Conservation (phyloP, 30 jellyfish, hydroid and myxozoan species). For the Phacellophora camtschatica region DNA sequence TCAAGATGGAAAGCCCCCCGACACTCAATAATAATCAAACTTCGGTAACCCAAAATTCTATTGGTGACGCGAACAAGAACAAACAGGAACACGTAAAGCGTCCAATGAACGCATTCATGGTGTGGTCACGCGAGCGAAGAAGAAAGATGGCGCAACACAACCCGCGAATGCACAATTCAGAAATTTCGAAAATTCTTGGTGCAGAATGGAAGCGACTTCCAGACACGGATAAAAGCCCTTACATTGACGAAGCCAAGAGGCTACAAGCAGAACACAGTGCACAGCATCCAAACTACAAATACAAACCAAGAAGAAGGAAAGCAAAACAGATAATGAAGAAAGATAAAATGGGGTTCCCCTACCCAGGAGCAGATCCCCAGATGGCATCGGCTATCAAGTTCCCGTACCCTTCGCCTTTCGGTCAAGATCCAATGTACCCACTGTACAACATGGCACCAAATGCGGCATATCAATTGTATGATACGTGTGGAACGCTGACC, state of each 20-base stretch:
- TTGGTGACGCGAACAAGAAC: constrained; percentile 26
- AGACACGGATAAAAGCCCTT: constrained; percentile 89
- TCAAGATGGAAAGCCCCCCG: too few relatives aligned
- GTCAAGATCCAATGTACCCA: constrained; percentile 98
- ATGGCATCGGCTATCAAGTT: constrained; percentile 84
- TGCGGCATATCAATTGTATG: constrained; percentile 87
- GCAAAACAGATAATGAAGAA: constrained; percentile 90
- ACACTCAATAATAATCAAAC: constrained; percentile 41
- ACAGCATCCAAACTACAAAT: constrained; percentile 97
- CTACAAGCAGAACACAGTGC: constrained; percentile 97
- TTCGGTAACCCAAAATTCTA: background rate
- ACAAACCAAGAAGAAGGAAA: constrained; percentile 96
- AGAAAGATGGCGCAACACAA: constrained; percentile 95
- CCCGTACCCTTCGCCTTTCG: constrained; percentile 93
- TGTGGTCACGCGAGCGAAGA: constrained; percentile 96
- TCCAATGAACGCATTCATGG: constrained; percentile 99
- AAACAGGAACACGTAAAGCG: constrained; percentile 96
- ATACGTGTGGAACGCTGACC: constrained; percentile 52
- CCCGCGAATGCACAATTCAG: constrained; percentile 99
- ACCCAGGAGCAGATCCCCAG: constrained; percentile 88
- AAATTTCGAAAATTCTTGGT: constrained; percentile 95
- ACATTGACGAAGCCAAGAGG: constrained; percentile 96
- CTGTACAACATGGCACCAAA: constrained; percentile 85
- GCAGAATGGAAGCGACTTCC: constrained; percentile 99
- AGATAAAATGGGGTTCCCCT: constrained; percentile 96